Evolutionary conservation across 2,888 invertebrate genomes (phyloP), one percentile per base, ranked within the genome.

Genomic region (Pristionchus entomophagus): DNA sequence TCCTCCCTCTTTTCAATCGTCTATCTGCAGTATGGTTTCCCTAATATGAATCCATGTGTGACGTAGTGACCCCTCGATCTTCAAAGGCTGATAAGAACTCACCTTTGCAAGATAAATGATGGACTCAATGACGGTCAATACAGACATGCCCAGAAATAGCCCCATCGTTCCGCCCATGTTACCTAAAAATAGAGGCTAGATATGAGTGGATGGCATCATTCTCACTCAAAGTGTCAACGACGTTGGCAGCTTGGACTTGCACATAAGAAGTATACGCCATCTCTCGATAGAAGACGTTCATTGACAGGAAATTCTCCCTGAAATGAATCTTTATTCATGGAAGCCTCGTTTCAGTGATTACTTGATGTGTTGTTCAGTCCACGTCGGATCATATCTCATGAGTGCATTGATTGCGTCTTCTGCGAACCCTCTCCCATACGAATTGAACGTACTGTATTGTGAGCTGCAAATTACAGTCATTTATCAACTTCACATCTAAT

Each of bases 91-190:
- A 38, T 32, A 65, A 22, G 6, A 65, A 12, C 65, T 10, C 38
- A 45, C 73, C 78, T 78, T 78, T 53, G 51, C 49, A 22, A 78
- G 32, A 35, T 78, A 78, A 51, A 78, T 78, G 22, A 78, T 8
- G 12, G 78, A 51, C 82, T 92, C 92, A 35, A 89, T 89, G 45
- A 91, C 86, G 0, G 92, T 91, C 41, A 92, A 84, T n/a, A 92
- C 86, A 32, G 89, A 89, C 91, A 92, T 92, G 51, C 92, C 92
- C 87, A 93, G 86, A 82, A 91, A 92, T 86, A 92, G 86, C 17
- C 92, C 92, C 91, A 92, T 91, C 73, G 91, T 92, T 12, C 92
- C 92, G 73, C 92, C 92, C 77, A 92, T 91, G 86, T 92, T 89
- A 86, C 89, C 89, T 89, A 41, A 6, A 45, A 26, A 32, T 73